Percentiles rank a stretch among this genome's conserved stretches.
phyloP scores from a whole-genome alignment of 2,113 vertebrate species.

The Mus spicilegus region DNA sequence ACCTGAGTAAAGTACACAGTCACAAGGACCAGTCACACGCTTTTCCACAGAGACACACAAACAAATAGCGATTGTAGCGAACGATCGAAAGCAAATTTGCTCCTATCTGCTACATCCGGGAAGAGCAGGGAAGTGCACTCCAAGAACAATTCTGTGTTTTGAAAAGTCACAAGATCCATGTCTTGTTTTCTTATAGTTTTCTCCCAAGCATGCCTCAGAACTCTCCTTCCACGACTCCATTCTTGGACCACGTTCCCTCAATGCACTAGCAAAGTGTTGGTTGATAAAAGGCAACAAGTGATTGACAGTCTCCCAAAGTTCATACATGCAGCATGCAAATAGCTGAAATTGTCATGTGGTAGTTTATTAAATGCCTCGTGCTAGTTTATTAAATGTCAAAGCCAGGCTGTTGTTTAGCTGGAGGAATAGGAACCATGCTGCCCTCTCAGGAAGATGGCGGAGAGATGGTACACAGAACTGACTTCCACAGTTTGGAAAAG shows the following conservation, averaged over 20 bases:
- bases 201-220: neutral
- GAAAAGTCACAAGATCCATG: neutral
- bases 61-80: neutral
- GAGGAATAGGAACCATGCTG: slow-evolving; percentile 76
- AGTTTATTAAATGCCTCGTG: slow-evolving; percentile 85
- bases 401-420: slow-evolving; percentile 83
- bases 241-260: neutral
- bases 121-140: neutral
- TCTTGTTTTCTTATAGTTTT: neutral
- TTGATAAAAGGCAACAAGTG: slow-evolving; percentile 86
- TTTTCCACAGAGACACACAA: neutral
- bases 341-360: slow-evolving; percentile 85
- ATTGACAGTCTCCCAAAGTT: slow-evolving; percentile 84
- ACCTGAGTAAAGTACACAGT: neutral
- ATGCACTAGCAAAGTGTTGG: slow-evolving; percentile 87
- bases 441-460: slow-evolving; percentile 60
- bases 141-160: neutral
- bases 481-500: slow-evolving; percentile 57
- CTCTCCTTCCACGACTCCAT: neutral
- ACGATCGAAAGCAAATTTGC: neutral
- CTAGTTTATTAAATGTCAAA: slow-evolving; percentile 84
- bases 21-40: neutral
- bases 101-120: neutral
- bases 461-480: slow-evolving; percentile 81
- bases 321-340: slow-evolving; percentile 78